Conservation (phyloP, 2,797 vertebrate genomes). For the Vireo griseus region DNA sequence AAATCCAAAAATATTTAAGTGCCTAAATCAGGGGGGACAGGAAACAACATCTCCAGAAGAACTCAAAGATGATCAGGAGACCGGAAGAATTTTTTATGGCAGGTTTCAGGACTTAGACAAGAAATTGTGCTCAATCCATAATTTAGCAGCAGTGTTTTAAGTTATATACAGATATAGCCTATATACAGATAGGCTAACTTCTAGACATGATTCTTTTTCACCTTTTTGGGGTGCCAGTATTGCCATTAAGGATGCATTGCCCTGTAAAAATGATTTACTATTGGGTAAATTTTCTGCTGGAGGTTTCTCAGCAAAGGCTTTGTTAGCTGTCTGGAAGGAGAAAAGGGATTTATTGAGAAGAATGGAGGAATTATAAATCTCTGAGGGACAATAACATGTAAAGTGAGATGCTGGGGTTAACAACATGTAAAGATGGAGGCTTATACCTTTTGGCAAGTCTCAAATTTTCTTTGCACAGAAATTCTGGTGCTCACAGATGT, state of each 20-base stretch:
- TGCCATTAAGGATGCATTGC: background rate
- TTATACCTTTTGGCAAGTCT: background rate
- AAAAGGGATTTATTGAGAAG: background rate
- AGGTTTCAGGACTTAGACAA: background rate
- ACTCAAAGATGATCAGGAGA: background rate
- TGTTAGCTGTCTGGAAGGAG: background rate
- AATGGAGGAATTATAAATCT: background rate
- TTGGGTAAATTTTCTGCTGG: background rate
- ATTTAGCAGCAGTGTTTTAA: background rate
- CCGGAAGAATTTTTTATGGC: background rate
- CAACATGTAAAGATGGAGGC: background rate
- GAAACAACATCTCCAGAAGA: background rate
- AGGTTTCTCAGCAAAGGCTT: background rate
- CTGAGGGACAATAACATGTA: background rate
- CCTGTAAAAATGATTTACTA: background rate
- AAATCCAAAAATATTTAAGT: background rate
- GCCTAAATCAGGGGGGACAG: background rate
- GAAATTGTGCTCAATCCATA: background rate
- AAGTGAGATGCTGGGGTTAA: background rate
- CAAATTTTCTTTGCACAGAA: background rate
- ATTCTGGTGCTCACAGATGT: background rate
- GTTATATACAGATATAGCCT: too few species aligned
- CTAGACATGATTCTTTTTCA: background rate
- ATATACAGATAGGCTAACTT: background rate
- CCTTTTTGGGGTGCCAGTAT: background rate